Evolutionary conservation across 2,113 vertebrate genomes (phyloP), one percentile per base, ranked within the genome.

Genomic region (Hypanus sabinus): DNA sequence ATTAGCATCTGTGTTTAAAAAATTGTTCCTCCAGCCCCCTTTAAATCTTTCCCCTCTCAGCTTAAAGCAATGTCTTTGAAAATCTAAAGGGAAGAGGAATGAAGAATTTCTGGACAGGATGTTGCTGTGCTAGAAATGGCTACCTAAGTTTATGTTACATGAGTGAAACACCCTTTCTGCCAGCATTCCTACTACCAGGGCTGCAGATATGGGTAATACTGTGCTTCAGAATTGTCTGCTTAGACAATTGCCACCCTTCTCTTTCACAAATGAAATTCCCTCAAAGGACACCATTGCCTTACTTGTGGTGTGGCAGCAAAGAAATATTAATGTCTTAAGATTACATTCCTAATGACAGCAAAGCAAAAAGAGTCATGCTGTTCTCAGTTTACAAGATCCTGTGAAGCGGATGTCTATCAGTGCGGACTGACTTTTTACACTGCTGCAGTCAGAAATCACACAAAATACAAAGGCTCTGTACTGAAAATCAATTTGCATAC

Each of bases 401-500:
- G 83, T 88, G 83, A 88, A 14, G 27, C 57, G 62, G 55, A 60
- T 16, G 12, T 11, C 83, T 2, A 55, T 83, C 80, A 83, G 55
- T 83, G 36, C 38, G 55, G 46, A 83, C 46, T 83, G 80, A 46
- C 80, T 88, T 55, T 85, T 85, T 88, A 88, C 62, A 88, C 83
- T n/a, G 27, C 12, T 62, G 83, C 30, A 12, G 27, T 88, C 83
- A 88, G 30, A 88, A n/a, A n/a, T 57, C 62, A 88, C 4, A 55
- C 3, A 60, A 83, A 88, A 62, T 62, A 10, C 83, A 88, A 62
- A 57, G 30, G 83, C 57, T 62, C 24, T 62, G 57, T 57, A 88
- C 14, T 88, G 62, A 88, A 88, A 62, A n/a, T 88, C 9, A 88
- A 88, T 88, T 88, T 62, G 60, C 83, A 88, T 88, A 62, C 83